Evolutionary conservation across 2,888 invertebrate genomes (phyloP), one percentile per base, ranked within the genome.

Genomic region (Melanargia galathea): DNA sequence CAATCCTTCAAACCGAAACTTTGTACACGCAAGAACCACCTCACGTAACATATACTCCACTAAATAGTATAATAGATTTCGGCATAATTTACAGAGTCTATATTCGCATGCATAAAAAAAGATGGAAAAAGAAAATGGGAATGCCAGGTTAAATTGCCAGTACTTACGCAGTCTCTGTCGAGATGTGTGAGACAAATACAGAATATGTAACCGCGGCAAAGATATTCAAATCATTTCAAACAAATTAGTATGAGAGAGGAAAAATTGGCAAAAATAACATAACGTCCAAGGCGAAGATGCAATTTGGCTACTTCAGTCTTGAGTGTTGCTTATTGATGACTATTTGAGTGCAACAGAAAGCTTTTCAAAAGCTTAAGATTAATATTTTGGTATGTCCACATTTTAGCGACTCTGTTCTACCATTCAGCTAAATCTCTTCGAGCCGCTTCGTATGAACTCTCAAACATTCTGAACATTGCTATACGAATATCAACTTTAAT

Each of bases 81-180:
- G 58, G 73, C 72, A 74, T 75, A 73, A 58, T 63, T 62, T 59
- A 67, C 66, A 71, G 74, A 71, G 75, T 72, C 67, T 70, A 65
- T 64, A 65, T 72, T 74, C 58, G 63, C 58, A 26, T 72, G 70
- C 35, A 45, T 51, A 64, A 63, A 66, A n/a, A 67, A 67, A 68
- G 64, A 68, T 60, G 66, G 51, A 66, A 67, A 66, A 62, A 66
- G 60, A 69, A 73, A 75, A 76, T 73, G 71, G 70, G 77, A 77
- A 76, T 79, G 74, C 74, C 74, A 76, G 76, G 75, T 77, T 78
- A 78, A 80, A 80, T 82, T 81, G 79, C 76, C 73, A 75, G 79
- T 80, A 79, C 78, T 78, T 79, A 79, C 73, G 75, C 72, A 77
- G 73, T 74, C 76, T 77, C 76, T 77, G 77, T 73, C 70, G 75